Evolutionary conservation across 2,888 invertebrate genomes (phyloP).

Genomic region (Pollenia griseotomentosa): DNA sequence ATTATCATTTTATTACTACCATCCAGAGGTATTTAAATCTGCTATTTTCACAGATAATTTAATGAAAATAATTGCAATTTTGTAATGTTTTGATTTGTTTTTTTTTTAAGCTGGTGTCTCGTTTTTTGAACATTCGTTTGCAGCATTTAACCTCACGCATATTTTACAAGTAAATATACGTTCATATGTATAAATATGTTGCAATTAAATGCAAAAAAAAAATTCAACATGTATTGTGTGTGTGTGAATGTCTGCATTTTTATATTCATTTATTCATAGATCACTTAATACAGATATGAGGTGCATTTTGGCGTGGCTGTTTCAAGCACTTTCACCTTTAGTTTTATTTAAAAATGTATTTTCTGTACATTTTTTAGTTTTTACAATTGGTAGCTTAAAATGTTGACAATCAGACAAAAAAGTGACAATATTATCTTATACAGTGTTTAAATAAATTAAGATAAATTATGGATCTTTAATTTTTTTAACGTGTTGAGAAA

Average conservation of each 20-base stretch:
- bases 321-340: constrained; percentile 70
- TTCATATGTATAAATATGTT: not conserved
- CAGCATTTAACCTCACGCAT: constrained; percentile 66
- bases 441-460: constrained; percentile 69
- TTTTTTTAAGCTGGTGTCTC: constrained; percentile 2
- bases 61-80: constrained; percentile 62
- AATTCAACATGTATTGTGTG: not conserved
- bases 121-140: constrained; percentile 11
- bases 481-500: constrained; percentile 70
- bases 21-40: constrained; percentile 32
- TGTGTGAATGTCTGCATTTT: constrained; percentile 1
- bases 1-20: constrained; percentile 36
- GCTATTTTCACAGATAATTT: constrained; percentile 50
- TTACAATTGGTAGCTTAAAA: constrained; percentile 60
- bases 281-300: constrained; percentile 68
- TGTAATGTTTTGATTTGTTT: constrained; percentile 14
- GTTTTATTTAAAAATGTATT: constrained; percentile 49
- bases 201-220: constrained; percentile 17
- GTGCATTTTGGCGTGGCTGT: constrained; percentile 71
- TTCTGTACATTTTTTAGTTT: constrained; percentile 28
- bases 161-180: constrained; percentile 16
- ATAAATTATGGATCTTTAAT: constrained; percentile 71
- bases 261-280: constrained; percentile 58
- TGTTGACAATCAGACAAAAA: constrained; percentile 64
- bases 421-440: constrained; percentile 69